Evolutionary conservation across 2,113 vertebrate species (phyloP), one percentile per base, ranked within the genome.

Genomic region (Ictalurus furcatus): DNA sequence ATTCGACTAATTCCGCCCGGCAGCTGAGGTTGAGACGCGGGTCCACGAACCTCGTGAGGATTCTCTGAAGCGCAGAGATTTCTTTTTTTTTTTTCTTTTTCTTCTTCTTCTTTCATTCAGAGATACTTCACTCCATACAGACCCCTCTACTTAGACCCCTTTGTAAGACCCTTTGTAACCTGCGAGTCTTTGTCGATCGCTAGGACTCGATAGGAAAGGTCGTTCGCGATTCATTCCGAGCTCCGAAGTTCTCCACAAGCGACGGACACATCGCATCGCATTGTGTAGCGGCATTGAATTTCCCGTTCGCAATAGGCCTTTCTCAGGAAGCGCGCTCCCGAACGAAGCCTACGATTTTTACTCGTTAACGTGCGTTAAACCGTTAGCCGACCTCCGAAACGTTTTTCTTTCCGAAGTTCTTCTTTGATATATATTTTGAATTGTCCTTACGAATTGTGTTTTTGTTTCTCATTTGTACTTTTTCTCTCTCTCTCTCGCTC

Each of bases 51-150:
- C 56, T 67, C 17, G 86, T 88, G 87, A 79, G 44, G 85, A 58
- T 58, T 82, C 87, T 88, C 94, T 90, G 94, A 90, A 95, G 94
- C 97, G 97, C 97, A 97, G 96, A 96, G 97, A 97, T 96, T 94
- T 85, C 59, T 83, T 30, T 23, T 17, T 95, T 48, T 48, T 0
- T 48, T 48, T 44, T 44, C 6, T 44, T 7, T 4, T 40, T 40
- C 37, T 40, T 40, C 37, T 44, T 44, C 48, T 11, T 3, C 48
- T 96, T 95, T 96, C 94, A 85, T 95, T 89, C 21, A 95, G 93
- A 95, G 93, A 94, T 93, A 93, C 94, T 94, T 94, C 90, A 93
- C 93, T 94, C 93, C 90, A 94, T 92, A 93, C 85, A 91, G 83
- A 95, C 93, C 93, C 90, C 14, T 89, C 88, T 92, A 78, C 85